Base-by-base conservation (phyloP, 2,888 invertebrate genomes). In the Andrena fulva region DNA sequence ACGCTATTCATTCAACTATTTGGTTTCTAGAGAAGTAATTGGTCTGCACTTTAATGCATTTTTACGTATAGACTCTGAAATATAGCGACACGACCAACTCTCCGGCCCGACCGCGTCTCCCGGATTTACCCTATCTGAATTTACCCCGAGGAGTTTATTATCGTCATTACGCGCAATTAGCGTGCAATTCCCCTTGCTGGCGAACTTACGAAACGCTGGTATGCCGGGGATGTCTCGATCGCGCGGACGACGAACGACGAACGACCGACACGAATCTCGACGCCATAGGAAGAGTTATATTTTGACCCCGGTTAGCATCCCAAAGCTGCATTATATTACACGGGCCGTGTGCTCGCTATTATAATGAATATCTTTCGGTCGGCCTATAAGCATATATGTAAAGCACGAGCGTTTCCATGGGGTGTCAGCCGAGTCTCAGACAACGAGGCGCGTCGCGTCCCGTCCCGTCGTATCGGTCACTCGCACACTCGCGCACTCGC, bases 241-340 rank as follows among this genome's bases (percentile, higher is more conserved):
- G 70, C 35, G 62, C 20, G 35, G 42, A 60, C 78, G 78, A 85
- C 77, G 77, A 84, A 60, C 78, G 78, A 85, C 77, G 77, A 84
- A 81, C 84, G 85, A 73, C 63, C 78, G 85, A 72, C 78, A 82
- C 82, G 86, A 87, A 85, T 77, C 85, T 81, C 78, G 64, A 68
- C 85, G 76, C 54, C 82, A 77, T 69, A 83, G 74, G 78, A 70
- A 87, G 87, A 89, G 85, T 91, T 90, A 92, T 91, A 92, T 93
- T 93, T 91, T 92, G 92, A 93, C 93, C 93, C 90, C 90, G 82
- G 92, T 93, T 93, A 92, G 90, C 93, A 93, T 93, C 92, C 91
- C 90, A 93, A 93, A 91, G 91, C 90, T 86, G 89, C 87, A 89
- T 91, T 89, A 89, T 90, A 89, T 92, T 91, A 90, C 87, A 86